Base-by-base conservation (phyloP, 2,113 vertebrate species). In the Polypterus bichir region DNA sequence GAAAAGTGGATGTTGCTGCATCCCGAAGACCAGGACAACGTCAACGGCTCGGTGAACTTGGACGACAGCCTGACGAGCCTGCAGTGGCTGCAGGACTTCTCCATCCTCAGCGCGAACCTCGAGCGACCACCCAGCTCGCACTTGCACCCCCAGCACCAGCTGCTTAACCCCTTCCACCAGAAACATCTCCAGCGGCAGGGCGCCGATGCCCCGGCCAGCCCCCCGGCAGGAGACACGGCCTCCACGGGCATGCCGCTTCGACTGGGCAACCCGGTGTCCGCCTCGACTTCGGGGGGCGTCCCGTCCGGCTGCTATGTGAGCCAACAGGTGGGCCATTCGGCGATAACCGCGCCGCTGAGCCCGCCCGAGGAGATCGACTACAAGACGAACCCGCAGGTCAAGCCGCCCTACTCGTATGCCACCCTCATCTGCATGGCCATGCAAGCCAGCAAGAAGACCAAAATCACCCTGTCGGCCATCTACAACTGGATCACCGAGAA, bases 401-500 rank as follows among this genome's bases (percentile, higher is more conserved):
- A 91, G 55, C 89, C 89, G 1, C 89, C 89, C 1, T 90, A 88
- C 47, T 91, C 89, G 4, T 91, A 90, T 62, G 88, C 88, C 1
- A 89, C 85, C 6, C 85, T 91, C 57, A 91, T 91, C 71, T 90
- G 87, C 73, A 91, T 91, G 89, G 88, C 89, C 62, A 89, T 91
- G 88, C 83, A 84, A 65, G 87, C 89, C 66, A 90, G 86, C 77
- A 81, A 84, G 49, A 83, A 85, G 65, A 85, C 83, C 58, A 91
- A 89, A 77, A 84, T 91, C 68, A 89, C 87, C 46, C 74, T 91
- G 44, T 86, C 89, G 54, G 86, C 88, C 79, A 91, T 91, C 65
- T 91, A 91, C 59, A 85, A 79, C 79, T 91, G 89, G 89, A 91
- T 91, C 67, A 88, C 81, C 0, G 86, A 89, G 56, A 90, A 91